Base-by-base conservation (phyloP, 1,140 invertebrate species). In the Acromyrmex echinatior region DNA sequence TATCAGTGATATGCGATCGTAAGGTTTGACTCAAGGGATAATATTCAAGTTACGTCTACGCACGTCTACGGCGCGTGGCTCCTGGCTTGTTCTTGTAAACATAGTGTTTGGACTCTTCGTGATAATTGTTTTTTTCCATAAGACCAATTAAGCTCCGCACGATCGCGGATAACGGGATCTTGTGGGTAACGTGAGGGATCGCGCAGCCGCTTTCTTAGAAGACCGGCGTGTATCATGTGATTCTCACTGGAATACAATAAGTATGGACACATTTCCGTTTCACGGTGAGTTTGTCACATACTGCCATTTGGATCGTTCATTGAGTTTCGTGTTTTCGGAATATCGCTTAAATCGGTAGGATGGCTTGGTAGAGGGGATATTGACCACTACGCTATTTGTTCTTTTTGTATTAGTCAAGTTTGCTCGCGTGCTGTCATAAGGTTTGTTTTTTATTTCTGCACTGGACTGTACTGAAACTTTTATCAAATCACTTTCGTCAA, bases 31-130 rank as follows among this genome's bases (percentile, higher is more conserved):
- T 18, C 1, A 16, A 51, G 49, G 51, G 60, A 71, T n/a, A 10
- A 10, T 45, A 45, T 45, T 45, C 39, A 45, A 45, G 39, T 45
- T 45, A 45, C 9, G 39, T 45, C 39, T 45, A 45, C 39, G 39
- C 39, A 87, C 86, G 21, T 76, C 56, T 68, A 84, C 71, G 58
- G 90, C 90, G 77, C 45, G 49, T 62, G 80, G 60, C 68, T 14
- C 60, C 35, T 45, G 86, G 73, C 86, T 86, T 87, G 65, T 84
- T 89, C 80, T 65, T 91, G 90, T 91, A 91, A 91, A 91, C 90
- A 91, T 87, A 84, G 85, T 80, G 87, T 73, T 91, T 81, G 58
- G 79, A 68, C 79, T 80, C 74, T 63, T 86, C 49, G 58, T 58
- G 87, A 58, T 60, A 73, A 80, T 70, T 65, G 21, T 53, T 91